phyloP scores from a whole-genome alignment of 1,140 invertebrate species.

The Tenebrio molitor region DNA sequence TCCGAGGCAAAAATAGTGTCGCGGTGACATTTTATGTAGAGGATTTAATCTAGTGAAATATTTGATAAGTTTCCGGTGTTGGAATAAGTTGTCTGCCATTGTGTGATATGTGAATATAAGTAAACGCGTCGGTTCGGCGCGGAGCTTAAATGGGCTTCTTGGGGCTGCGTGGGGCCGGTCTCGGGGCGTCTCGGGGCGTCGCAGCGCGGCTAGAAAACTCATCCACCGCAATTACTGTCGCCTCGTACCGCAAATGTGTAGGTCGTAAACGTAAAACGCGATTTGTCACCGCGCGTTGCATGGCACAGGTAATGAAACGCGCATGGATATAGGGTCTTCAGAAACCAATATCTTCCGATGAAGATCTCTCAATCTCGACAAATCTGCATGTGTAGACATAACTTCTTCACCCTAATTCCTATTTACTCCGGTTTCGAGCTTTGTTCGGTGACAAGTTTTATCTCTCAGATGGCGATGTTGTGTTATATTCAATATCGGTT shows the following conservation, averaged over 20 bases:
- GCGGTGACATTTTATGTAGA: background rate
- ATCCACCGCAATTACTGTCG: conserved; percentile 50
- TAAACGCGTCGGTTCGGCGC: background rate
- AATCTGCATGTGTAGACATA: conserved; percentile 47
- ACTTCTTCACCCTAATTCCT: conserved; percentile 55
- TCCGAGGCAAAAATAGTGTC: background rate
- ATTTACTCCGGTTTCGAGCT: conserved; percentile 50
- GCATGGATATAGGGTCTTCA: conserved; percentile 39
- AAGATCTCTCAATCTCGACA: conserved; percentile 52
- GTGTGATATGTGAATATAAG: conserved; percentile 30
- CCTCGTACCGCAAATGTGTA: conserved; percentile 44
- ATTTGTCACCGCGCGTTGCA: conserved; percentile 40
- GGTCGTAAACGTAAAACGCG: conserved; percentile 48
- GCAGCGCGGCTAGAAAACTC: conserved; percentile 30
- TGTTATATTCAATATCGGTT: conserved; percentile 58
- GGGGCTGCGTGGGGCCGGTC: conserved; percentile 29
- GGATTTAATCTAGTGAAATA: background rate
- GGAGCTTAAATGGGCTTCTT: conserved; percentile 15
- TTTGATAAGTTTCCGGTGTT: conserved; percentile 12
- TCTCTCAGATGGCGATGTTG: conserved; percentile 57
- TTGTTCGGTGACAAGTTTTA: conserved; percentile 60
- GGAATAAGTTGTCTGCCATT: conserved; percentile 20
- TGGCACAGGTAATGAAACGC: conserved; percentile 53
- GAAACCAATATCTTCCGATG: conserved; percentile 47
- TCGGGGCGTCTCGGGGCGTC: conserved; percentile 1